Conservation (phyloP, 2,888 invertebrate genomes). For the Prosopocoilus inquinatus region DNA sequence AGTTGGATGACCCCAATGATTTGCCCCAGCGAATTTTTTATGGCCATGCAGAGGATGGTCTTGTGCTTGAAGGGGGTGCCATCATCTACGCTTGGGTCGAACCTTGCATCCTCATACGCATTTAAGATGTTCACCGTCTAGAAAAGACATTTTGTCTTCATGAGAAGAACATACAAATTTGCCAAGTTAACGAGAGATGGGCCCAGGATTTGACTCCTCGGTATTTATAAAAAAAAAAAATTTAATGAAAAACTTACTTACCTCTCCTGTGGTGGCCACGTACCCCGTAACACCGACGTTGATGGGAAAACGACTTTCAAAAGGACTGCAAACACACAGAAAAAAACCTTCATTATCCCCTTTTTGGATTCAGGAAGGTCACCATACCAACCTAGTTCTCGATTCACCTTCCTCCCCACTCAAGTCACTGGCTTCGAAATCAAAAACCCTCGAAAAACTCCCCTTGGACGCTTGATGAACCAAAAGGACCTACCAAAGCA, state of each 20-base stretch:
- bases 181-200: too few species aligned
- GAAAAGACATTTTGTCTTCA: slow-evolving; percentile 34
- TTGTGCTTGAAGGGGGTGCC: slow-evolving; percentile 80
- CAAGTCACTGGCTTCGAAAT: slow-evolving; percentile 87
- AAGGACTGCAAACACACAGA: slow-evolving; percentile 62
- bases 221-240: background rate
- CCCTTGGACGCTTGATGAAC: slow-evolving; percentile 89
- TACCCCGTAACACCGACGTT: slow-evolving; percentile 94
- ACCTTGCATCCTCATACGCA: slow-evolving; percentile 84
- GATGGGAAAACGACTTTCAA: slow-evolving; percentile 91
- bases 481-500: slow-evolving; percentile 71
- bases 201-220: too few species aligned
- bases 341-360: slow-evolving; percentile 6
- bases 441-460: slow-evolving; percentile 91
- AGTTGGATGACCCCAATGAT: slow-evolving; percentile 93
- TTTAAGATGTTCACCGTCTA: slow-evolving; percentile 90
- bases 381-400: slow-evolving; percentile 62
- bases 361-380: background rate
- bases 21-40: slow-evolving; percentile 87
- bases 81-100: slow-evolving; percentile 85
- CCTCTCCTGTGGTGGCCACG: slow-evolving; percentile 94
- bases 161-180: background rate
- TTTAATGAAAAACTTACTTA: slow-evolving; percentile 43
- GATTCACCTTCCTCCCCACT: slow-evolving; percentile 78
- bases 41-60: slow-evolving; percentile 93